Conservation (phyloP, 1,140 invertebrate genomes). For the Brachionus angularis region DNA sequence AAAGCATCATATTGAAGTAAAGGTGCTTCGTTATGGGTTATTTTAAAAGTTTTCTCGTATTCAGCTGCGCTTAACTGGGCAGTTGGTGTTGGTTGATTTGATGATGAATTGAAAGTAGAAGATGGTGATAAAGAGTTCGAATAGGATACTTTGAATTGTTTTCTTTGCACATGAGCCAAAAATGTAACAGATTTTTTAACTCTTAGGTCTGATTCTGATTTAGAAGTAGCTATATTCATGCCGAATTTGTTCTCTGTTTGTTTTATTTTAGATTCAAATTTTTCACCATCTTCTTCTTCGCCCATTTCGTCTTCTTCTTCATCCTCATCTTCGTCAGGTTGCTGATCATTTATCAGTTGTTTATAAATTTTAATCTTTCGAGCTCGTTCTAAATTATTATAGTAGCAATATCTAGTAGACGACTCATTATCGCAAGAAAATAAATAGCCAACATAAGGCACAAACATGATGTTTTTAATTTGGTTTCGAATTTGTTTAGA, state of each 20-base stretch:
- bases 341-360: neutral
- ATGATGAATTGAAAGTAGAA: neutral
- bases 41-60: too few relatives aligned
- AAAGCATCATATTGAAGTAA: conserved; percentile 23
- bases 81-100: neutral
- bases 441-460: conserved; percentile 25
- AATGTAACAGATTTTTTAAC: conserved; percentile 34
- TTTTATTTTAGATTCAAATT: neutral
- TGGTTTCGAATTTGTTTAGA: neutral
- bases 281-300: neutral
- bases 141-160: neutral
- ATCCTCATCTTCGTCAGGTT: neutral
- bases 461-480: conserved; percentile 13
- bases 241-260: neutral
- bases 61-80: too few relatives aligned
- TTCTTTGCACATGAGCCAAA: neutral
- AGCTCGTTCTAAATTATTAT: conserved; percentile 17
- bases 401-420: conserved; percentile 27
- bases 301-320: neutral
- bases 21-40: too few relatives aligned
- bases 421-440: conserved; percentile 37
- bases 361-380: conserved; percentile 5
- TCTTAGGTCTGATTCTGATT: conserved; percentile 20
- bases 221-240: neutral
- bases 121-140: neutral